These are phyloP conservation scores for Microdon myrmicae DNA, from an alignment of 2,888 invertebrate species.

Conservation along the genomic window DNA sequence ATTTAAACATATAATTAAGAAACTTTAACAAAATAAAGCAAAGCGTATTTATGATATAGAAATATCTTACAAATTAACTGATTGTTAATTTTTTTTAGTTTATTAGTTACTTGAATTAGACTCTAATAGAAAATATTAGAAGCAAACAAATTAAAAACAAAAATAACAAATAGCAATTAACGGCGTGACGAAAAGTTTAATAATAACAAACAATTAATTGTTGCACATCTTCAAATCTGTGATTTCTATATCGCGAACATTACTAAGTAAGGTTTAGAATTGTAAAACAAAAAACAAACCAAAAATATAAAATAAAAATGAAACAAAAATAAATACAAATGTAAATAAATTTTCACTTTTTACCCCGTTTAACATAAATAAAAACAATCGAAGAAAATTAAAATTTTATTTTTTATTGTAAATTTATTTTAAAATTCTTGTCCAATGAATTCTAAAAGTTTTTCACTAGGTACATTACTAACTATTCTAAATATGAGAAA, in stretches of 20 bases:
- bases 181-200: no score
- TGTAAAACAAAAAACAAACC: conserved; percentile 12
- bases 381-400: conserved; percentile 1
- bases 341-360: conserved; percentile 35
- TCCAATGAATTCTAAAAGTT: conserved; percentile 19
- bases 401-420: no score
- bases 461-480: conserved; percentile 27
- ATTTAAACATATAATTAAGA: conserved; percentile 23
- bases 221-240: conserved; percentile 53
- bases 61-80: conserved; percentile 12
- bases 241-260: conserved; percentile 50
- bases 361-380: conserved; percentile 11
- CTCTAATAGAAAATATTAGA: conserved; percentile 33
- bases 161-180: conserved; percentile 2
- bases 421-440: conserved; percentile 25
- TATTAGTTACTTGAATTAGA: conserved; percentile 24
- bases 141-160: neutral
- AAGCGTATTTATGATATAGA: conserved; percentile 4
- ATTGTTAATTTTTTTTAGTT: conserved; percentile 15
- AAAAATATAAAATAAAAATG: conserved; percentile 3
- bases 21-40: conserved; percentile 3
- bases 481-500: conserved; percentile 19
- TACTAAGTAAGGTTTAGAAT: conserved; percentile 30
- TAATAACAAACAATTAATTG: conserved; percentile 42
- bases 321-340: conserved; percentile 14